phyloP scores from a whole-genome alignment of 2,888 invertebrate species.

The Parapristionchus giblindavisi region DNA sequence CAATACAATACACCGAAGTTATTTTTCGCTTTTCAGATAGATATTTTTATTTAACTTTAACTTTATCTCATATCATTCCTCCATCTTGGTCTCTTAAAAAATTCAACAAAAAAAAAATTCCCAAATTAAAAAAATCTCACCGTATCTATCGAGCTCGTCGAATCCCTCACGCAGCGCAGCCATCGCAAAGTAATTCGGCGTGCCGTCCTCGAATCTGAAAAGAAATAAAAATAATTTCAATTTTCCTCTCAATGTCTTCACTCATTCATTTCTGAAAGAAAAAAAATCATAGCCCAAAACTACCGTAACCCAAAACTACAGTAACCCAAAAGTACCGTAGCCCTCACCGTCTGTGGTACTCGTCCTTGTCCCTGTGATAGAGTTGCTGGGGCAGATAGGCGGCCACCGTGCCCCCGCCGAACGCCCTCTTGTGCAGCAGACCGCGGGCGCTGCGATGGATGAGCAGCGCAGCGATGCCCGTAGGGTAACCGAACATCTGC shows the following conservation, averaged over 20 bases:
- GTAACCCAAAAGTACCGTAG: background rate
- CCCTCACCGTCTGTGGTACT: constrained; percentile 9
- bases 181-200: constrained; percentile 86
- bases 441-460: constrained; percentile 71
- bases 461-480: constrained; percentile 88
- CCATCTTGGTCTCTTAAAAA: background rate
- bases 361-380: constrained; percentile 29
- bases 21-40: no score
- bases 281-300: background rate
- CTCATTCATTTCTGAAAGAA: background rate
- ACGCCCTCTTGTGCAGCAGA: constrained; percentile 80
- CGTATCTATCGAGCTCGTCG: constrained; percentile 78
- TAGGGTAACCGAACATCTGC: constrained; percentile 88
- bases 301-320: background rate
- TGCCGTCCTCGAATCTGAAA: constrained; percentile 88
- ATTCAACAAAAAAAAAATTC: background rate
- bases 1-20: no score
- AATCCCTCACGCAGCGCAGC: constrained; percentile 85
- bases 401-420: constrained; percentile 76
- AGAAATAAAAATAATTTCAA: no score
- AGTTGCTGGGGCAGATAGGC: constrained; percentile 32
- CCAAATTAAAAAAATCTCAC: constrained; percentile 67
- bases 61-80: no score
- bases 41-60: no score
- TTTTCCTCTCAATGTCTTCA: no score